Base-by-base conservation (phyloP, 2,797 vertebrate genomes). In the Pseudopleuronectes americanus region DNA sequence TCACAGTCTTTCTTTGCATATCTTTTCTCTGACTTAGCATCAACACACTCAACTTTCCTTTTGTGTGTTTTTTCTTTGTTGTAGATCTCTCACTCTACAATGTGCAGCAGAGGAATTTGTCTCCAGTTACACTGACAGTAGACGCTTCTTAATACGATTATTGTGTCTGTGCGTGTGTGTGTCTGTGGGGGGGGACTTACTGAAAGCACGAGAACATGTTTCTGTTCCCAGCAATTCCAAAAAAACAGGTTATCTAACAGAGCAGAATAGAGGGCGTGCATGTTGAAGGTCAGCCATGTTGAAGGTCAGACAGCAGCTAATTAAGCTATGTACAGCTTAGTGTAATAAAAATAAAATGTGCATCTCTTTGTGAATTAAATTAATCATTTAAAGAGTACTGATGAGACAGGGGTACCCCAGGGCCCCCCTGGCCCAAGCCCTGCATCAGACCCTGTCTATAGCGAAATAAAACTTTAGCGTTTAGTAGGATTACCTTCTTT, bases 201-300 rank as follows among this genome's bases (percentile, higher is more conserved):
- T 28, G 28, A 7, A 28, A 28, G 28, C 28, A 28, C 6, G 6
- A 28, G 6, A 28, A 28, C 28, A 43, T 53, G 23, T 22, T 54
- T 54, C 17, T 56, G n/a, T 71, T 68, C 17, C 7, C 56, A 55
- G 2, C 57, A 68, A 9, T 60, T 69, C 19, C 70, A 45, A 74
- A 58, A 41, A 16, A 23, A 43, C 0, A 2, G 51, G 28, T 24
- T 21, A 51, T 33, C 45, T 31, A 26, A 16, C 13, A 53, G 23
- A 71, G 14, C 1, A 76, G n/a, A 75, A 83, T 57, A n/a, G 59
- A 62, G 31, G 63, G 43, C 3, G 21, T 68, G 36, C 6, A 61
- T 38, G 21, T 58, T n/a, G n/a, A n/a, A n/a, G n/a, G 24, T 56
- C 28, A 19, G 68, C 59, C 62, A 76, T 77, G 1, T 57, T 81